Evolutionary conservation across 1,140 invertebrate species (phyloP).

Genomic region (Lordiphosa collinella): DNA sequence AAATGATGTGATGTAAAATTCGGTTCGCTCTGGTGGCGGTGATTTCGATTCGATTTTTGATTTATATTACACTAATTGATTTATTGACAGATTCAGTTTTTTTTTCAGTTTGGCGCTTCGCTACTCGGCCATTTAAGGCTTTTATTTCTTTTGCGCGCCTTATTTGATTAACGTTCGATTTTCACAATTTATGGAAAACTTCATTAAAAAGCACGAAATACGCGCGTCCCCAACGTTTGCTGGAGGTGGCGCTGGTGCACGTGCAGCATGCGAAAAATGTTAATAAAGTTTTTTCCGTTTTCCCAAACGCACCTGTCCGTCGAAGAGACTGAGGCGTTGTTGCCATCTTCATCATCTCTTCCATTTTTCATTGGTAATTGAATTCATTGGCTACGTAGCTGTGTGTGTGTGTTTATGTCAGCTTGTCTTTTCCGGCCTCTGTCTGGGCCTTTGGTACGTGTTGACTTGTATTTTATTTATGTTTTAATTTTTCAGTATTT

Average conservation of each 20-base stretch:
- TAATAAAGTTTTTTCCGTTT: conserved; percentile 61
- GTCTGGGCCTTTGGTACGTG: conserved; percentile 37
- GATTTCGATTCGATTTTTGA: conserved; percentile 20
- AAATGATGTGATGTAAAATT: conserved; percentile 40
- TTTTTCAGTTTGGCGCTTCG: conserved; percentile 57
- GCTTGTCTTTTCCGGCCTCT: conserved; percentile 1
- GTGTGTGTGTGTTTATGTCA: conserved; percentile 6
- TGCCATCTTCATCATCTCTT: conserved; percentile 71
- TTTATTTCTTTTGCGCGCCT: conserved; percentile 53
- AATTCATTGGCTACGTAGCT: conserved; percentile 56
- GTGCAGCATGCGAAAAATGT: conserved; percentile 75
- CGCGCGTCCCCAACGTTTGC: conserved; percentile 22
- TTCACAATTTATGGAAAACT: conserved; percentile 72
- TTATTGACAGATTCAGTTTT: conserved; percentile 66
- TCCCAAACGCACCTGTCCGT: neutral
- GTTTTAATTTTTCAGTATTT: conserved; percentile 52
- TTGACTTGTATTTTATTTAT: conserved; percentile 55
- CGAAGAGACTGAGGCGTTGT: conserved; percentile 26
- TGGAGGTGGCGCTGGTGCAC: conserved; percentile 34
- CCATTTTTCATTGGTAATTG: conserved; percentile 73
- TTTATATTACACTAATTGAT: conserved; percentile 73
- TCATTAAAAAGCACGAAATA: conserved; percentile 62
- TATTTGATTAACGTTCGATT: conserved; percentile 77
- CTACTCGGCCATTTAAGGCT: conserved; percentile 60
- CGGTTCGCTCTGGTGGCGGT: conserved; percentile 23